Base-by-base conservation (phyloP, 92 coral and sea anemone genomes). In the Hydrozoanthus gracilis region DNA sequence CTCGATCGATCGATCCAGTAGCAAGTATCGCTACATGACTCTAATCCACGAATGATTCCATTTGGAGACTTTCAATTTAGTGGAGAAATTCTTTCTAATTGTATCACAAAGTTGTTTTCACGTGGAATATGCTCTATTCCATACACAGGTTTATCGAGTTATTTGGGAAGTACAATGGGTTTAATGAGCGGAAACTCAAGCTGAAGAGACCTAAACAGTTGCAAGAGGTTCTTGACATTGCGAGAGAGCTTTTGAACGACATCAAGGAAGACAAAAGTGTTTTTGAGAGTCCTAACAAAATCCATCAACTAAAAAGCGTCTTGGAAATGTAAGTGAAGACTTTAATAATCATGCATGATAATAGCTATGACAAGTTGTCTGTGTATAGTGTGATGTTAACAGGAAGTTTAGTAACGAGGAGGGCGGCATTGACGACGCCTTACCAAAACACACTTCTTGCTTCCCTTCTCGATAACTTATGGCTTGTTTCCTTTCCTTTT, bases 121-220 rank as follows among this genome's bases (percentile, higher is more conserved):
- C n/a, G 6, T 5, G 9, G 4, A 6, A 3, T 76, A n/a, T 9
- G 1, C 12, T 39, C 18, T n/a, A 3, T 4, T 7, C n/a, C 12
- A 13, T 27, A 16, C 66, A 62, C 73, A 96, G 99, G 84, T 96
- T 96, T 71, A 89, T 96, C 55, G 91, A 96, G 46, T 86, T 96
- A 72, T 96, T 96, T 71, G 86, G 94, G 50, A 96, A 92, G 88
- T 91, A 96, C 51, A 84, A 86, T 80, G 94, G 93, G 9, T 91
- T 91, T 65, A 91, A 92, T 66, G 98, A 96, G 77, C 91, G 91
- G 70, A 96, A 96, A 71, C 92, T 96, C 14, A 96, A 96, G 73
- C 90, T 96, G 4, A 96, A 96, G 82, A 91, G 94, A 61, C 99
- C 99, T 12, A 92, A 94, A 27, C 99, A 96, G 86, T 83, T 96